These are phyloP conservation scores for Peribatodes rhomboidaria DNA, from an alignment of 2,888 invertebrate genomes.

Conservation along the genomic window DNA sequence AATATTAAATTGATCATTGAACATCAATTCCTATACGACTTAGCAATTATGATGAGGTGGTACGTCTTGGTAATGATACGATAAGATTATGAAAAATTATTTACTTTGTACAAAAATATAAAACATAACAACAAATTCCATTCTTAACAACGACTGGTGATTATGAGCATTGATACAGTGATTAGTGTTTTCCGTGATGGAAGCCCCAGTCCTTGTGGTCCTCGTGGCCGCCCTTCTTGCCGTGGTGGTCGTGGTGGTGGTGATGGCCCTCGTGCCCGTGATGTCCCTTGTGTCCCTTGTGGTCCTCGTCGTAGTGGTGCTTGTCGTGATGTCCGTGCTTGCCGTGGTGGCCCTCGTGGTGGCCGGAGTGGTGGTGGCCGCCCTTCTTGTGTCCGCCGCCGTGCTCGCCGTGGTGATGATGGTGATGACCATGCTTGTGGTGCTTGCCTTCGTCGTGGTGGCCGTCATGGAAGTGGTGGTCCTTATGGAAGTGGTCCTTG, in stretches of 20 bases:
- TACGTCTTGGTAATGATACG: constrained; percentile 9
- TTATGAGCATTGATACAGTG: constrained; percentile 41
- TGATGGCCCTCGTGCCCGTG: constrained; percentile 92
- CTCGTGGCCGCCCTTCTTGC: constrained; percentile 92
- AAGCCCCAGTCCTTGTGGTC: constrained; percentile 91
- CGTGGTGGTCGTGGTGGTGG: constrained; percentile 90
- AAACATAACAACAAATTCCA: constrained; percentile 68
- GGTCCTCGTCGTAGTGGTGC: constrained; percentile 92
- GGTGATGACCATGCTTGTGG: constrained; percentile 92
- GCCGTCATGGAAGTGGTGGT: constrained; percentile 95
- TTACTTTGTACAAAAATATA: constrained; percentile 71
- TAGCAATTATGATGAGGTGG: background rate
- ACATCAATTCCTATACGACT: no score
- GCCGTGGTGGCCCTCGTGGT: constrained; percentile 92
- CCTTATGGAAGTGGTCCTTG: constrained; percentile 95
- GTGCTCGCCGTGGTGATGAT: constrained; percentile 90
- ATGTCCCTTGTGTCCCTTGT: constrained; percentile 93
- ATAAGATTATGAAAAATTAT: constrained; percentile 51
- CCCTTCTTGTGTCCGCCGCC: constrained; percentile 93
- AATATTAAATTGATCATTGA: no score
- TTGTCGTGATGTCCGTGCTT: constrained; percentile 93
- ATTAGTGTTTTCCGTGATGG: constrained; percentile 84
- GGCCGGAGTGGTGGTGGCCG: constrained; percentile 91
- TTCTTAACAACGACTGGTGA: constrained; percentile 65
- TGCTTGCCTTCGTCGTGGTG: constrained; percentile 94